Base-by-base conservation (phyloP, 2,797 vertebrate species). In the Anguilla obscura region DNA sequence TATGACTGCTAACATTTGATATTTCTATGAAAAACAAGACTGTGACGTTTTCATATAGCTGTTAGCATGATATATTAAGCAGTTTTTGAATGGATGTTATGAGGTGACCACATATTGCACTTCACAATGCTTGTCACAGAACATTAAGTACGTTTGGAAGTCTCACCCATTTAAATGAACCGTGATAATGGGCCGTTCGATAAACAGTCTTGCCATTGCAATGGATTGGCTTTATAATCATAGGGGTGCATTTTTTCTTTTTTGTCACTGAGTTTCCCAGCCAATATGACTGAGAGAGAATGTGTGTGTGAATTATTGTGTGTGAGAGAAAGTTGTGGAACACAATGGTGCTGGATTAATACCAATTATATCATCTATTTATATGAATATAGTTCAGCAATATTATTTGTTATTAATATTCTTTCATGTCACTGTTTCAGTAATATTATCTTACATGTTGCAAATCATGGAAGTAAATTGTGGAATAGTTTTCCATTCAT, bases 111-210 rank as follows among this genome's bases (percentile, higher is more conserved):
- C 63, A 84, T 86, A 56, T n/a, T 85, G 30, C 85, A 87, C 80
- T 74, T 84, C 80, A 82, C 86, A 54, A 84, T 86, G 40, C 85
- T 52, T 30, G 88, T 84, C 85, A 88, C 85, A 84, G 88, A 82
- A 89, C 85, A 89, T 86, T 86, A 89, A 85, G 79, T 82, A 87
- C 16, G 52, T 66, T 74, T 52, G 80, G 83, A 86, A 76, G 52
- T 27, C 85, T 87, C 83, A 86, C 79, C 85, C 69, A 48, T 45
- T 84, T 60, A 91, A 91, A 91, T 92, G 87, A 92, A 89, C 89
- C 88, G 85, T 88, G 80, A 76, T 89, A 88, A 85, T 85, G 85
- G 63, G 86, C 85, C 87, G 87, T 90, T 85, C 89, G 90, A 90
- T 82, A 85, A 80, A 89, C 50, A 84, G 82, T 66, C 80, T 88